Percentiles rank a stretch among this genome's conserved stretches.
Conservation (phyloP, 1,140 invertebrate species). For the Macrocentrus cingulum region DNA sequence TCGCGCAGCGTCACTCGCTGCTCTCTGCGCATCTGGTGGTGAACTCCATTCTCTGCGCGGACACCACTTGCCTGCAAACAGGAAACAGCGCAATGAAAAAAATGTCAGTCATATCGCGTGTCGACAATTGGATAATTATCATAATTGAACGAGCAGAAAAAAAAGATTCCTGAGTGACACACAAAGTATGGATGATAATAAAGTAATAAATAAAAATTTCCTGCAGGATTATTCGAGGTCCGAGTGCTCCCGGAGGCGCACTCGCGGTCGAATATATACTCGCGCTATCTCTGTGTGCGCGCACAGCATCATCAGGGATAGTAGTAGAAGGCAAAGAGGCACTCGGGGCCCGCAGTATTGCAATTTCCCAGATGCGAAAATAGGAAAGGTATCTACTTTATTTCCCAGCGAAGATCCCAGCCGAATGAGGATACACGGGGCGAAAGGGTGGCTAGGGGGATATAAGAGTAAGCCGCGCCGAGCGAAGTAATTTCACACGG, state of each 20-base stretch:
- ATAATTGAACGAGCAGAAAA: too few relatives aligned
- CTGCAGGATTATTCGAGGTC: background rate
- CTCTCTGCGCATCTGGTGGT: conserved; percentile 73
- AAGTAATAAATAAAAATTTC: background rate
- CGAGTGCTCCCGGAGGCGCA: background rate
- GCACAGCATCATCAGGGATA: background rate
- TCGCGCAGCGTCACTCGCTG: conserved; percentile 72
- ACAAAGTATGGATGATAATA: background rate
- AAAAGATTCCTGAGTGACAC: too few relatives aligned
- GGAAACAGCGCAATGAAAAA: conserved; percentile 35
- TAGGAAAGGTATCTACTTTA: conserved; percentile 58
- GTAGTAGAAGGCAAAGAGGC: background rate
- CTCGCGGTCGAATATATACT: too few relatives aligned
- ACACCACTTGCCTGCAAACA: conserved; percentile 85
- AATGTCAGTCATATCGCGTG: background rate
- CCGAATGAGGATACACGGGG: conserved; percentile 55
- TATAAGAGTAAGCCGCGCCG: conserved; percentile 56
- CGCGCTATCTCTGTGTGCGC: background rate
- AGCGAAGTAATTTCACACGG: conserved; percentile 59
- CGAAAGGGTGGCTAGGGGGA: conserved; percentile 42
- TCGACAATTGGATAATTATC: conserved; percentile 2
- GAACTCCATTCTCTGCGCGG: conserved; percentile 83
- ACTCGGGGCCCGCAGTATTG: conserved; percentile 36
- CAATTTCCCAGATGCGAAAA: conserved; percentile 59
- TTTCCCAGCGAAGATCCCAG: conserved; percentile 50